Percentiles rank a stretch among this genome's conserved stretches.
These are phyloP conservation scores for Toxotes chatareus DNA, from an alignment of 2,113 vertebrate species.

Conservation along the genomic window DNA sequence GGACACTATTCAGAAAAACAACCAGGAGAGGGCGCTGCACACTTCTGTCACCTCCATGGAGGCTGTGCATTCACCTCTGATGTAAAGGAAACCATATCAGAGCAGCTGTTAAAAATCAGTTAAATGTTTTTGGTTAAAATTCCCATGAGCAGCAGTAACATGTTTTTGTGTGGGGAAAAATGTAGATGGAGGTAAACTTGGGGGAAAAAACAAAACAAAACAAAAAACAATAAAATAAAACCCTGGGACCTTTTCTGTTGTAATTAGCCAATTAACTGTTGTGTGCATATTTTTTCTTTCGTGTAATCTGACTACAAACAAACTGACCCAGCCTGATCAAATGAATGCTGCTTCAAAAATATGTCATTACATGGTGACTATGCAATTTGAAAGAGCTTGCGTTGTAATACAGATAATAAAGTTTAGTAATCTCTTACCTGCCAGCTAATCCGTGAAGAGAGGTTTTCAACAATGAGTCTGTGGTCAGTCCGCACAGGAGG, in stretches of 20 bases:
- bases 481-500: conserved; percentile 92
- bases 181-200: conserved; percentile 15
- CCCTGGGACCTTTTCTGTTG: conserved; percentile 16
- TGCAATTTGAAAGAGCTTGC: conserved; percentile 2
- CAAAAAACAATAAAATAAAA: background rate
- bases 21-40: conserved; percentile 88
- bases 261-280: conserved; percentile 41
- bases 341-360: conserved; percentile 58
- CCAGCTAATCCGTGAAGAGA: conserved; percentile 93
- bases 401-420: background rate
- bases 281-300: conserved; percentile 1
- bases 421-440: conserved; percentile 85
- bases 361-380: conserved; percentile 30
- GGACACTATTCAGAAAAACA: conserved; percentile 94
- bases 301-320: conserved; percentile 6
- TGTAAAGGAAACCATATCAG: conserved; percentile 88
- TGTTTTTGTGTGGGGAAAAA: conserved; percentile 42
- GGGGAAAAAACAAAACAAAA: background rate
- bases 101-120: conserved; percentile 88
- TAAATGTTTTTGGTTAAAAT: conserved; percentile 85
- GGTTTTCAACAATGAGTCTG: conserved; percentile 92
- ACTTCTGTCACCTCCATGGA: conserved; percentile 80
- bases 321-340: conserved; percentile 34
- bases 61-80: conserved; percentile 85
- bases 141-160: conserved; percentile 64